phyloP scores from a whole-genome alignment of 2,888 invertebrate species.

The Cephus pulcher region DNA sequence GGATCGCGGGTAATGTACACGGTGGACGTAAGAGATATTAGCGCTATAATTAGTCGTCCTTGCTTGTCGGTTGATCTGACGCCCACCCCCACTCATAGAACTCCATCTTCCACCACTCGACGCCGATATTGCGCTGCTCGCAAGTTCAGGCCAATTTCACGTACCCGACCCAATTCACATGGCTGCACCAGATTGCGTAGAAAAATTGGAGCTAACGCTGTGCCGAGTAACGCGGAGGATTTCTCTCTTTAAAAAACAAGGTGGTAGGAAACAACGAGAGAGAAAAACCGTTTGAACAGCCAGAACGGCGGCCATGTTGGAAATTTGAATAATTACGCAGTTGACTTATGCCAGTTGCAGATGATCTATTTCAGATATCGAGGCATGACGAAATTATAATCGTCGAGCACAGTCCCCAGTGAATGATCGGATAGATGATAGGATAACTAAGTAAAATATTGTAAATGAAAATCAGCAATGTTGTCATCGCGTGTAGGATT shows the following conservation, averaged over 20 bases:
- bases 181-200: neutral
- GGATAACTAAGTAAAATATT: neutral
- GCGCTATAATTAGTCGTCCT: constrained; percentile 63
- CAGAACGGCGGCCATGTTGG: neutral
- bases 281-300: neutral
- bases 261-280: neutral
- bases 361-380: neutral
- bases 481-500: neutral
- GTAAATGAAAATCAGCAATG: neutral
- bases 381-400: neutral
- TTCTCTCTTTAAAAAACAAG: neutral
- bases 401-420: no score
- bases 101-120: constrained; percentile 23
- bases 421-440: no score
- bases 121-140: neutral
- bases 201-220: neutral
- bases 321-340: neutral
- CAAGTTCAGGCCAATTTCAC: neutral
- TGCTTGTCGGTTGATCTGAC: constrained; percentile 56
- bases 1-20: constrained; percentile 18
- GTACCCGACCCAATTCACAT: neutral
- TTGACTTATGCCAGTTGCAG: neutral
- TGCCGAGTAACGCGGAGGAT: neutral
- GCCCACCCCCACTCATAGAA: constrained; percentile 62
- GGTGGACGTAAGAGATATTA: constrained; percentile 42